Evolutionary conservation across 2,888 invertebrate genomes (phyloP), one percentile per base, ranked within the genome.

Genomic region (Hoplodrina blanda): DNA sequence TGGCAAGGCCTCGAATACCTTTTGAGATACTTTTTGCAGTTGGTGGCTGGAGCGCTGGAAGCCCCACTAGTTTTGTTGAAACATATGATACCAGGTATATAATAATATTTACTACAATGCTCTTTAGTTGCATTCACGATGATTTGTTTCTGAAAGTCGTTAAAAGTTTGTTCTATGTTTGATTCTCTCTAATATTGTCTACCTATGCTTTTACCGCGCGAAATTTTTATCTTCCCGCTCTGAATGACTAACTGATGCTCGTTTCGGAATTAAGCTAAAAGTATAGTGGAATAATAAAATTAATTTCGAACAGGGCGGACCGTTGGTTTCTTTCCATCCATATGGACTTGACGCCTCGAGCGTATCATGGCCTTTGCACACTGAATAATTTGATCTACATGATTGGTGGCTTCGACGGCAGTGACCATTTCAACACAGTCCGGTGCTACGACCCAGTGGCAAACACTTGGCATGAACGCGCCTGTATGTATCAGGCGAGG

Each of bases 11-110:
- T 0, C 95, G 98, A 73, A 97, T 98, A 91, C 98, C 97, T 59
- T 97, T 98, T 90, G 98, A 98, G 86, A 97, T 98, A 83, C 95
- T 98, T 15, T 98, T 98, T 90, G 98, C 98, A 17, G 97, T 98
- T 20, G 98, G 98, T 5, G 98, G 98, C 1, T 98, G 98, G 98
- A 96, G 97, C 89, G 96, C 97, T n/a, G 98, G 98, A n/a, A 97
- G 97, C 78, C 98, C 98, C 0, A 98, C 98, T 0, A 98, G 97
- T 92, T 98, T 98, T 85, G 97, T 98, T 37, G 97, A 97, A 91
- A 98, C 98, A 66, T 98, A 98, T 90, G 97, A 97, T 86, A 97
- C 97, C 52, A 97, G 98, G 94, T 98, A 73, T 46, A 10, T n/a
- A 8, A 25, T 6, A 19, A 52, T 2, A 30, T 69, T 17, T 13